Percentiles rank a stretch among this genome's conserved stretches.
Evolutionary conservation across 2,113 vertebrate genomes (phyloP).

Genomic region (Albula goreensis): DNA sequence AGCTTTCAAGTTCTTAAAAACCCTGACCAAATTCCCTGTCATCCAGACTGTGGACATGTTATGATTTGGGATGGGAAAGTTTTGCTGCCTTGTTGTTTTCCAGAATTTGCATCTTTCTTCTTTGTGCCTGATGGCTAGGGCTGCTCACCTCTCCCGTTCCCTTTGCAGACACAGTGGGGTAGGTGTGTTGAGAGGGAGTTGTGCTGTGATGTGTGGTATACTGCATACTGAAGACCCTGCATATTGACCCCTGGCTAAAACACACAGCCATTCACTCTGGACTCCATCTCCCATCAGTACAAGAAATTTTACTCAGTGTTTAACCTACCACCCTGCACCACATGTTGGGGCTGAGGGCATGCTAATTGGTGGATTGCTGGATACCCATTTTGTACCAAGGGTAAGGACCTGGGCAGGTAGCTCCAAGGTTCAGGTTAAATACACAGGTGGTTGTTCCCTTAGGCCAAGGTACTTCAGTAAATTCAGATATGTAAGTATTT

Average conservation of each 20-base stretch:
- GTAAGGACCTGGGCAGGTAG: background rate
- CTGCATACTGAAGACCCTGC: too few species aligned
- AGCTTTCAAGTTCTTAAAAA: too few species aligned
- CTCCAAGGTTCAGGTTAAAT: too few species aligned
- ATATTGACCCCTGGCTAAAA: background rate
- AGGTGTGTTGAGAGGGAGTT: background rate
- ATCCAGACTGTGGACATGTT: background rate
- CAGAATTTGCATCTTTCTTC: slow-evolving; percentile 22
- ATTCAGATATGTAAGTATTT: too few species aligned
- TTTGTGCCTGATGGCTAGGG: background rate
- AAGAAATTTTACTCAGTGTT: background rate
- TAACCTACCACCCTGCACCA: background rate
- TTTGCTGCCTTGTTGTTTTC: slow-evolving; percentile 4
- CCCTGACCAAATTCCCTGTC: background rate
- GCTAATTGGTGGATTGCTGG: background rate
- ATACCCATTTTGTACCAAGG: background rate
- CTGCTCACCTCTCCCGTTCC: background rate
- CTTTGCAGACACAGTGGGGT: background rate
- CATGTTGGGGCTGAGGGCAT: background rate
- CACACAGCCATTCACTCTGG: background rate
- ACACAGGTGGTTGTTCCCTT: background rate
- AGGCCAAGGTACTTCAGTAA: background rate
- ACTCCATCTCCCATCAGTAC: background rate
- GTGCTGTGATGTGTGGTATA: too few species aligned
- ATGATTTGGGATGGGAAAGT: background rate